Percentiles rank a stretch among this genome's conserved stretches.
Conservation (phyloP, 2,113 vertebrate species). For the Boleophthalmus pectinirostris region DNA sequence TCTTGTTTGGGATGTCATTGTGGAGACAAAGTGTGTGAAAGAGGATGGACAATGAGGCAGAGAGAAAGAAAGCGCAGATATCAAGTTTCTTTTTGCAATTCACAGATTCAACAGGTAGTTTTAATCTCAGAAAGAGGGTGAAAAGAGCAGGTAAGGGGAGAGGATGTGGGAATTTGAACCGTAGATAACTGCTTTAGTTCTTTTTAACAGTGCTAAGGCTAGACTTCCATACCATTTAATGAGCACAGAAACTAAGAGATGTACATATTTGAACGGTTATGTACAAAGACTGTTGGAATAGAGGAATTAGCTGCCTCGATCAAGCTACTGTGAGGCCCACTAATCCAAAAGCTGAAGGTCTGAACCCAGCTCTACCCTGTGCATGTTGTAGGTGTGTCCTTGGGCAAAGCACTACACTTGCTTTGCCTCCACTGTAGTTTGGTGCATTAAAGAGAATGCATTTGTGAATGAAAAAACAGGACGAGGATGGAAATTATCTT, state of each 20-base stretch:
- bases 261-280: neutral
- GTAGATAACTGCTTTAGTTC: conserved; percentile 57
- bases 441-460: neutral
- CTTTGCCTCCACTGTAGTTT: too few relatives aligned
- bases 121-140: conserved; percentile 66
- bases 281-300: neutral
- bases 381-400: too few relatives aligned
- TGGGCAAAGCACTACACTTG: too few relatives aligned
- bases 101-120: conserved; percentile 61
- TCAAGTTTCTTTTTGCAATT: conserved; percentile 68
- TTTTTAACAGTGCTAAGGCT: conserved; percentile 7
- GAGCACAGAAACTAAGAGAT: neutral
- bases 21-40: conserved; percentile 29
- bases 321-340: neutral
- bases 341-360: too few relatives aligned
- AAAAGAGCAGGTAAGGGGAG: conserved; percentile 60
- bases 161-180: conserved; percentile 60
- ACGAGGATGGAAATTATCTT: neutral
- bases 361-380: too few relatives aligned
- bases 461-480: neutral
- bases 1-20: conserved; percentile 65
- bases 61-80: conserved; percentile 61
- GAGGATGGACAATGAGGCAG: conserved; percentile 41
- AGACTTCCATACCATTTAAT: neutral
- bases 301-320: neutral